Base-by-base conservation (phyloP, 2,113 vertebrate species). In the Xiphophorus hellerii region DNA sequence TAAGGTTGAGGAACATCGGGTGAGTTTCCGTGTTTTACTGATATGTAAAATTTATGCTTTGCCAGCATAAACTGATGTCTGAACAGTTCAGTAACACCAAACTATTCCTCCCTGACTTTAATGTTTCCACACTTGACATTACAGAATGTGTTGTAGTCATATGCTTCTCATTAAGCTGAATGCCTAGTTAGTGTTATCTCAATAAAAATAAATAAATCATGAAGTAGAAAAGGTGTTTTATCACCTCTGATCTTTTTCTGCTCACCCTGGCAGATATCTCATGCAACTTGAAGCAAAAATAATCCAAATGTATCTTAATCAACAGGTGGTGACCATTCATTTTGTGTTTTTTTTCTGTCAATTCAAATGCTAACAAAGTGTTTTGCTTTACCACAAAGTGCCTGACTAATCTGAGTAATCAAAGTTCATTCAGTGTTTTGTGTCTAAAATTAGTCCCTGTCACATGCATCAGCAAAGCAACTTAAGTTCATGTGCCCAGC, bases 61-160 rank as follows among this genome's bases (percentile, higher is more conserved):
- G 77, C 87, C 88, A 84, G 82, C 72, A 66, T 71, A 71, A 84
- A 84, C 85, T 87, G 85, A 83, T 74, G 68, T 77, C 58, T 72
- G 71, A 58, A 11, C 64, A 15, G 35, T 51, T 30, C 13, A 78
- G 66, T 73, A 44, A 5, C 25, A 64, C 5, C 25, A 66, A 28
- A 71, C 31, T 54, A 13, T n/a, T n/a, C 28, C 20, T 62, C 29
- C 30, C 15, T 77, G 27, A 25, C 37, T 76, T 35, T 27, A 31
- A 69, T 79, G 44, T 61, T 54, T 22, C 15, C 72, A 62, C 11
- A 7, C 67, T 73, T 10, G 0, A 27, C 30, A 58, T 35, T 35
- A 65, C 2, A 71, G 25, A 27, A 20, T 22, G 58, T 13, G 33
- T 39, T 66, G 69, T 66, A 31, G 62, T 78, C 69, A 74, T 22